phyloP scores from a whole-genome alignment of 30 jellyfish, hydroid and myxozoan species.

The Pseudorhiza aurosa region DNA sequence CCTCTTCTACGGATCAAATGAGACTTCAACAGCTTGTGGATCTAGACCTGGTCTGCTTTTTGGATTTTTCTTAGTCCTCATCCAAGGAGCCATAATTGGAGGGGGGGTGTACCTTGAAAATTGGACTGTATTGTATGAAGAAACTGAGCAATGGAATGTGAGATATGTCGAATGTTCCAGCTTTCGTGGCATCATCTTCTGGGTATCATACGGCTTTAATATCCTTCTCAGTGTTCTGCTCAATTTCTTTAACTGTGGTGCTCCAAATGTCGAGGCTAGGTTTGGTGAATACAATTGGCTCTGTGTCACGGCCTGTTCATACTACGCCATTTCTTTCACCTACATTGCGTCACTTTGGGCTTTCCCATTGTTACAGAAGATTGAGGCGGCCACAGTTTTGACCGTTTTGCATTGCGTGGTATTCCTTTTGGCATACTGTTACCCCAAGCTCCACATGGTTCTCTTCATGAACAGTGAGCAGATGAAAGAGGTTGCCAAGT shows the following conservation, averaged over 20 bases:
- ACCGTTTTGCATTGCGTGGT: slow-evolving; percentile 61
- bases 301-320: slow-evolving; percentile 67
- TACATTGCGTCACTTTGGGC: slow-evolving; percentile 76
- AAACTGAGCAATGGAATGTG: slow-evolving; percentile 81
- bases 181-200: slow-evolving; percentile 69
- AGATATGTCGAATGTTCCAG: slow-evolving; percentile 76
- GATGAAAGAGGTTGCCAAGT: slow-evolving; percentile 42
- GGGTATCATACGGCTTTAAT: slow-evolving; percentile 80
- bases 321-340: slow-evolving; percentile 52
- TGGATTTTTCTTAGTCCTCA: slow-evolving; percentile 28
- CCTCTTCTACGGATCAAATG: slow-evolving; percentile 55
- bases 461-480: slow-evolving; percentile 60
- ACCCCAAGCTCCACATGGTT: slow-evolving; percentile 82
- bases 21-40: slow-evolving; percentile 36
- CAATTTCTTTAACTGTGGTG: slow-evolving; percentile 86
- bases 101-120: slow-evolving; percentile 54
- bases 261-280: slow-evolving; percentile 80
- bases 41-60: slow-evolving; percentile 68
- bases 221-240: slow-evolving; percentile 69
- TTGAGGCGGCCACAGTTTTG: slow-evolving; percentile 74
- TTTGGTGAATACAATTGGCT: slow-evolving; percentile 84
- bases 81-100: slow-evolving; percentile 53
- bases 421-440: slow-evolving; percentile 48
- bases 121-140: slow-evolving; percentile 37
- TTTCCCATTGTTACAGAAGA: slow-evolving; percentile 39